Percentiles rank a stretch among this genome's conserved stretches.
Conservation (phyloP, 2,113 vertebrate genomes). For the Megalops atlanticus region DNA sequence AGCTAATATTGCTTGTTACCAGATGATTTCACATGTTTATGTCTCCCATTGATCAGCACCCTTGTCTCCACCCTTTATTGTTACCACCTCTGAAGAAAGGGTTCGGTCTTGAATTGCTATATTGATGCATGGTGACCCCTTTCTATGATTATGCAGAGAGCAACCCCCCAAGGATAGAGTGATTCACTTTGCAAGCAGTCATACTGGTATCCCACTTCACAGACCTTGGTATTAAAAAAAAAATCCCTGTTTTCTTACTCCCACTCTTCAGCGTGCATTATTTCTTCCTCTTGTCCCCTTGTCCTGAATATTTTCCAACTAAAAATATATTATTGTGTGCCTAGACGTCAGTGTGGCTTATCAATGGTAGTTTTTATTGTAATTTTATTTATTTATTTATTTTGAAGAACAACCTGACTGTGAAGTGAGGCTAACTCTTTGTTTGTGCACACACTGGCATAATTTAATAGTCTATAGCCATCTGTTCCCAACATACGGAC, state of each 20-base stretch:
- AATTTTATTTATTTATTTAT: neutral
- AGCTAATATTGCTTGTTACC: too few relatives aligned
- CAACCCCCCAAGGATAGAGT: conserved; percentile 35
- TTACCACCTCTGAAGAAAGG: too few relatives aligned
- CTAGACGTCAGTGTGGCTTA: neutral
- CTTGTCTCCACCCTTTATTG: too few relatives aligned
- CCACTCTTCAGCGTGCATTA: conserved; percentile 4
- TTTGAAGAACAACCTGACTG: neutral
- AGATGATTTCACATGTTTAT: too few relatives aligned
- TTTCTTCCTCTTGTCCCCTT: neutral
- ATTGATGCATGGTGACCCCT: too few relatives aligned
- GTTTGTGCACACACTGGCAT: conserved; percentile 15
- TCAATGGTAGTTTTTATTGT: neutral
- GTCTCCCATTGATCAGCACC: too few relatives aligned
- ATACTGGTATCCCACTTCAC: conserved; percentile 39
- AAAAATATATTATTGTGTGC: conserved; percentile 1
- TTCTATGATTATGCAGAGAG: conserved; percentile 37
- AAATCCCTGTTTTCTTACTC: conserved; percentile 13
- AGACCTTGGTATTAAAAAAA: conserved; percentile 36
- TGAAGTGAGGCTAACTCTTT: conserved; percentile 7
- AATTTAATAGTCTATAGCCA: conserved; percentile 25
- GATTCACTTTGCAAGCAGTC: conserved; percentile 31
- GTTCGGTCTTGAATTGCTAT: too few relatives aligned
- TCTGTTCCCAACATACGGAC: conserved; percentile 16
- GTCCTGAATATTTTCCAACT: neutral